These are phyloP conservation scores for Strigamia crassipes DNA, from an alignment of 2,888 invertebrate species.

Conservation along the genomic window DNA sequence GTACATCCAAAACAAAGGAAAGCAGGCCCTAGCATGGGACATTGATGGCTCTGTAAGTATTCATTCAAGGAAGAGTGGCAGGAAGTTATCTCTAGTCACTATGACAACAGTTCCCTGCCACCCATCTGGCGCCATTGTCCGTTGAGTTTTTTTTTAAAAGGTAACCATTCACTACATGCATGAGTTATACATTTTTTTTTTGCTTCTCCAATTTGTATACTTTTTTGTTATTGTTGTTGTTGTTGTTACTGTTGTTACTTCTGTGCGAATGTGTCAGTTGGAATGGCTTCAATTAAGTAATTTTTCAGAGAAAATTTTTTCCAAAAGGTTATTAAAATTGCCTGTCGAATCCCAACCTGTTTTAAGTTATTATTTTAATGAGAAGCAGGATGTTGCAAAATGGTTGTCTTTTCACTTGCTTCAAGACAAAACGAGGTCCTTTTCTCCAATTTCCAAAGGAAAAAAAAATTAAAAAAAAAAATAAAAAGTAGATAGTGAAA, in stretches of 20 bases:
- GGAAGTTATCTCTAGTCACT: conserved; percentile 37
- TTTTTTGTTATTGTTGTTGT: neutral
- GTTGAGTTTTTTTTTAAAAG: conserved; percentile 2
- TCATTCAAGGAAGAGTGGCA: conserved; percentile 42
- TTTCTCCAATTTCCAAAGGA: conserved; percentile 20
- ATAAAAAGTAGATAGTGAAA: conserved; percentile 25
- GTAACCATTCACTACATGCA: conserved; percentile 12
- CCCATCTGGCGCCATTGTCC: conserved; percentile 38
- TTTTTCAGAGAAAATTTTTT: neutral
- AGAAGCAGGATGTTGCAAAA: conserved; percentile 15
- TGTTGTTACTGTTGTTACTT: neutral
- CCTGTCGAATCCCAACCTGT: conserved; percentile 10
- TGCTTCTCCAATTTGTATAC: neutral
- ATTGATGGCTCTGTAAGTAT: conserved; percentile 34
- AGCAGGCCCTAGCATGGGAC: neutral
- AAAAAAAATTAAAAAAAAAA: conserved; percentile 14
- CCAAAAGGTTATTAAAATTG: neutral
- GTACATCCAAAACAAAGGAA: conserved; percentile 24
- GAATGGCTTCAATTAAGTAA: neutral
- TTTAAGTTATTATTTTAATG: conserved; percentile 29
- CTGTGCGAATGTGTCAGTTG: conserved; percentile 7
- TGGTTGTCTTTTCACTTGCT: conserved; percentile 14
- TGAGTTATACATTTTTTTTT: neutral
- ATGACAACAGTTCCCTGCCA: conserved; percentile 40
- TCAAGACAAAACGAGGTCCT: neutral